These are phyloP conservation scores for Pseudochromis fuscus DNA, from an alignment of 2,797 vertebrate genomes.

Conservation along the genomic window DNA sequence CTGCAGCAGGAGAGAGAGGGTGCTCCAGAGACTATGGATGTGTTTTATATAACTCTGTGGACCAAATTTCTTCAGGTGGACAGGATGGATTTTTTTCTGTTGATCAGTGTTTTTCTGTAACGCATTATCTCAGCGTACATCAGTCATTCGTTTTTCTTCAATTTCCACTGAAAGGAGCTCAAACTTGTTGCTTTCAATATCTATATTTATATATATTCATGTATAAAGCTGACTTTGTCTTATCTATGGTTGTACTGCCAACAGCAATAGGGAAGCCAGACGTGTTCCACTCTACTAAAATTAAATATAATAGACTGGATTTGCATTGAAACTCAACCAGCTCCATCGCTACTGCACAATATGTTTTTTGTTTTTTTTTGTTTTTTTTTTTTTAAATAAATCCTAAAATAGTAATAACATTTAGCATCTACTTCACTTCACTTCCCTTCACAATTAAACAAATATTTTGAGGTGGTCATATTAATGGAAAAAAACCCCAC, in stretches of 20 bases:
- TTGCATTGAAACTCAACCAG: neutral
- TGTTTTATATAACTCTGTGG: slow-evolving; percentile 4
- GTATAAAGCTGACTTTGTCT: too few relatives aligned
- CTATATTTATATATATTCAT: too few relatives aligned
- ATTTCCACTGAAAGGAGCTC: neutral
- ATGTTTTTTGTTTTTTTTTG: too few relatives aligned
- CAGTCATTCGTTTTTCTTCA: too few relatives aligned
- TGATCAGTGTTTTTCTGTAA: neutral
- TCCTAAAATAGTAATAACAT: neutral
- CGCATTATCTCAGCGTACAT: too few relatives aligned
- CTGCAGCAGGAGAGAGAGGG: slow-evolving; percentile 19
- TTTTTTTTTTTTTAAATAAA: too few relatives aligned
- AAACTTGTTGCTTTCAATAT: neutral
- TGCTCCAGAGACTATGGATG: neutral
- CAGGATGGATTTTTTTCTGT: neutral
- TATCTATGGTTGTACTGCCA: too few relatives aligned
- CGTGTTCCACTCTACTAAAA: neutral
- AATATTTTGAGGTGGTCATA: too few relatives aligned
- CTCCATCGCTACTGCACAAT: neutral
- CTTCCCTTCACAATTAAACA: too few relatives aligned
- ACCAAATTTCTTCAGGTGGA: neutral
- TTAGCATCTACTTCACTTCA: too few relatives aligned
- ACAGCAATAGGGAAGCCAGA: neutral
- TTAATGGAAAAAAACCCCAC: too few relatives aligned
- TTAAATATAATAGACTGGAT: too few relatives aligned